Conservation (phyloP, 2,888 invertebrate genomes). For the Eupithecia tripunctaria region DNA sequence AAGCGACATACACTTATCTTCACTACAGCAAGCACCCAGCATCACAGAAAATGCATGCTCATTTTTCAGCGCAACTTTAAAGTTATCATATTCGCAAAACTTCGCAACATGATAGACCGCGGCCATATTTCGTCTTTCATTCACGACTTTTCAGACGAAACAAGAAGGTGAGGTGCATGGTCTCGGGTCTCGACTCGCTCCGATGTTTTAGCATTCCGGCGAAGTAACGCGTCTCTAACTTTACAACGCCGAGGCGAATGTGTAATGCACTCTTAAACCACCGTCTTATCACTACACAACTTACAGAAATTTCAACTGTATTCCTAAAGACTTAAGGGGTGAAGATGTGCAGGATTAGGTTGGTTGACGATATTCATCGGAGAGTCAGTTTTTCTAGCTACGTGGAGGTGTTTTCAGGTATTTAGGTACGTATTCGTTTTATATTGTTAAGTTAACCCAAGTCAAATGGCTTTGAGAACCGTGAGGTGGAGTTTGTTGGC, state of each 20-base stretch:
- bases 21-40: not conserved
- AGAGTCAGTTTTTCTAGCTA: conserved; percentile 56
- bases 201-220: conserved; percentile 57
- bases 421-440: conserved; percentile 52
- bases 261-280: conserved; percentile 60
- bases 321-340: conserved; percentile 21
- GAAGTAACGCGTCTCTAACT: conserved; percentile 58
- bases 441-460: conserved; percentile 51
- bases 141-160: not conserved
- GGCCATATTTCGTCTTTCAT: conserved; percentile 4
- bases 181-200: conserved; percentile 16
- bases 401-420: conserved; percentile 53
- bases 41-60: not conserved
- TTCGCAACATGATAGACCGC: conserved; percentile 4
- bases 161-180: conserved; percentile 22
- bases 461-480: conserved; percentile 42
- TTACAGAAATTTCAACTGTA: conserved; percentile 38
- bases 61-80: conserved; percentile 14
- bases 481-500: conserved; percentile 35
- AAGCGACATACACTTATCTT: conserved; percentile 1
- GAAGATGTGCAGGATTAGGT: conserved; percentile 26
- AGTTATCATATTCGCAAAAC: conserved; percentile 4
- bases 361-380: conserved; percentile 47
- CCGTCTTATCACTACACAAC: conserved; percentile 27
- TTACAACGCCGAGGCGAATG: conserved; percentile 58